Base-by-base conservation (phyloP, 2,113 vertebrate species). In the Sorex fumeus region DNA sequence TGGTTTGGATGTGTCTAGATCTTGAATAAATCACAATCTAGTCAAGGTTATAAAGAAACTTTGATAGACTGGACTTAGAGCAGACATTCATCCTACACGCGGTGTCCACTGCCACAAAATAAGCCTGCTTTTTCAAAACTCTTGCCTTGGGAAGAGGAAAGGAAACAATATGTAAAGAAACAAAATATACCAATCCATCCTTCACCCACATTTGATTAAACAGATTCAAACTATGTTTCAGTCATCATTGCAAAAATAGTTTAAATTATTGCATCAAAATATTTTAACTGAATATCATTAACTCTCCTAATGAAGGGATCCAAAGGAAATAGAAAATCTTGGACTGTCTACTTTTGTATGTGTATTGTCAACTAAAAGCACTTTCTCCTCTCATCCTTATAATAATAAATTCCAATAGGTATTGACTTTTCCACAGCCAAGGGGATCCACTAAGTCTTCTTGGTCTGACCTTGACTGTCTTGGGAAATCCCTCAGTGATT, bases 251-350 rank as follows among this genome's bases (percentile, higher is more conserved):
- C 3, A 77, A 69, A 82, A 40, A 77, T 60, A 34, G 2, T 71
- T 93, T 66, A 79, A 83, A 71, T 62, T 86, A 81, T 62, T 47
- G 86, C 75, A 62, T 45, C 1, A 88, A 81, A 72, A 16, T 60
- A 25, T 66, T 66, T 80, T 60, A 53, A 62, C 83, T 75, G 40
- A 25, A 3, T 62, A 18, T 45, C 16, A 18, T 3, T 86, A 86
- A 71, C 1, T 67, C 28, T 32, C 85, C 6, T 72, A 67, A 75
- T 53, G 66, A 70, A 70, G 23, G 6, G 43, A 50, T 45, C 15
- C 6, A 88, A 82, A 88, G 8, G n/a, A 86, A 47, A 36, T 27
- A 64, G 8, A 85, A 64, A 9, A 1, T 34, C 50, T 36, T 77
- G 7, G 47, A 32, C 9, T 91, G n/a, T 34, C 19, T 47, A 3